These are phyloP conservation scores for Ischnus inquisitorius DNA, from an alignment of 2,888 invertebrate species.

Conservation along the genomic window DNA sequence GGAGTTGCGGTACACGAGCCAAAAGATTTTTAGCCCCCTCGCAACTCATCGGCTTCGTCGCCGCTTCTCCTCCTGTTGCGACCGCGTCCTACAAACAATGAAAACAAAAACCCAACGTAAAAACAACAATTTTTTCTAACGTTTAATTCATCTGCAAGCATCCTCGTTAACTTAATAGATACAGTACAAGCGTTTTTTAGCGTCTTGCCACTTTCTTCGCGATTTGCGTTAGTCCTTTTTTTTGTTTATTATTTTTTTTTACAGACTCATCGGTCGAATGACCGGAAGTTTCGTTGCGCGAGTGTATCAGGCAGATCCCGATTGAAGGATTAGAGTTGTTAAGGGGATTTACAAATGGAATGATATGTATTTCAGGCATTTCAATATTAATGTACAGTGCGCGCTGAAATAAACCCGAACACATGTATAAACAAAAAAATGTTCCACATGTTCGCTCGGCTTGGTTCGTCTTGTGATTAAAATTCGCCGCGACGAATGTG, in stretches of 20 bases:
- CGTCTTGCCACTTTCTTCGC: constrained; percentile 11
- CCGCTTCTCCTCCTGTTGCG: constrained; percentile 80
- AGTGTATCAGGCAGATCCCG: constrained; percentile 6
- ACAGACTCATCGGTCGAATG: background rate
- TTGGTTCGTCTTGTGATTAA: background rate
- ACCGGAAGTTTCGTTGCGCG: background rate
- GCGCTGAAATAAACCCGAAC: constrained; percentile 39
- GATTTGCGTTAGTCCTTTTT: background rate
- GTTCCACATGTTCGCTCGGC: constrained; percentile 4
- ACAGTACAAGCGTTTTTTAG: constrained; percentile 32
- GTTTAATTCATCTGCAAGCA: constrained; percentile 14
- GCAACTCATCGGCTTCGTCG: constrained; percentile 79
- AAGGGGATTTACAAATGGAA: constrained; percentile 61
- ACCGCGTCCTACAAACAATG: constrained; percentile 80
- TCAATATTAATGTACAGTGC: constrained; percentile 67
- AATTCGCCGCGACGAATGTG: constrained; percentile 30
- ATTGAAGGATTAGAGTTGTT: constrained; percentile 62
- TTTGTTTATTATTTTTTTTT: constrained; percentile 32
- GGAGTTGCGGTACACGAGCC: constrained; percentile 31
- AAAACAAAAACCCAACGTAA: constrained; percentile 64
- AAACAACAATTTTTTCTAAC: constrained; percentile 31
- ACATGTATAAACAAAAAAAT: constrained; percentile 20
- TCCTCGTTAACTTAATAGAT: background rate
- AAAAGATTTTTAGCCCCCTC: constrained; percentile 75
- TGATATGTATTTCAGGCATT: constrained; percentile 70